These are phyloP conservation scores for Panopea generosa DNA, from an alignment of 2,888 invertebrate genomes.

Conservation along the genomic window DNA sequence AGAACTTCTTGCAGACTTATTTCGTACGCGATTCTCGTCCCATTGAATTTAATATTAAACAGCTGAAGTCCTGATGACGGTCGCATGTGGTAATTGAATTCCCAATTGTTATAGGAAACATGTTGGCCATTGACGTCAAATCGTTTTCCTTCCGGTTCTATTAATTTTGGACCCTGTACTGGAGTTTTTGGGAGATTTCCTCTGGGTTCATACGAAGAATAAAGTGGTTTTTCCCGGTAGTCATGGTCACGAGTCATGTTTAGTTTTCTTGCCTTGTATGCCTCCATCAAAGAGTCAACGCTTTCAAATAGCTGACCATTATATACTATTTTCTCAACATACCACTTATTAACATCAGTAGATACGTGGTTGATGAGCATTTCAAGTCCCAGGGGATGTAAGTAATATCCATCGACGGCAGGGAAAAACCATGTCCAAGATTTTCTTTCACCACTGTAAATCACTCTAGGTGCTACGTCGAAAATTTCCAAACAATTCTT, in stretches of 20 bases:
- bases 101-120: constrained; percentile 77
- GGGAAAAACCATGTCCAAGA: constrained; percentile 71
- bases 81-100: constrained; percentile 72
- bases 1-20: constrained; percentile 75
- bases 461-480: constrained; percentile 69
- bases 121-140: constrained; percentile 74
- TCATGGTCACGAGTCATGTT: constrained; percentile 19
- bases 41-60: constrained; percentile 72
- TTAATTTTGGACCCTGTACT: constrained; percentile 67
- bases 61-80: constrained; percentile 71
- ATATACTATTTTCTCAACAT: constrained; percentile 67
- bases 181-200: constrained; percentile 17
- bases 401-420: constrained; percentile 70
- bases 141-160: constrained; percentile 78
- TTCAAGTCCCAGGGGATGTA: constrained; percentile 75
- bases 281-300: constrained; percentile 58
- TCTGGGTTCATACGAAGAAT: constrained; percentile 38
- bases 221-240: constrained; percentile 7
- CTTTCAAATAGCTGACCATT: constrained; percentile 70
- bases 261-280: constrained; percentile 46
- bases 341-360: constrained; percentile 65
- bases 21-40: constrained; percentile 76
- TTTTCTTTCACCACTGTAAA: constrained; percentile 65
- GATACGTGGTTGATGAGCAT: constrained; percentile 71
- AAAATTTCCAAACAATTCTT: constrained; percentile 65